These are phyloP conservation scores for Muscina levida DNA, from an alignment of 2,888 invertebrate genomes.

Conservation along the genomic window DNA sequence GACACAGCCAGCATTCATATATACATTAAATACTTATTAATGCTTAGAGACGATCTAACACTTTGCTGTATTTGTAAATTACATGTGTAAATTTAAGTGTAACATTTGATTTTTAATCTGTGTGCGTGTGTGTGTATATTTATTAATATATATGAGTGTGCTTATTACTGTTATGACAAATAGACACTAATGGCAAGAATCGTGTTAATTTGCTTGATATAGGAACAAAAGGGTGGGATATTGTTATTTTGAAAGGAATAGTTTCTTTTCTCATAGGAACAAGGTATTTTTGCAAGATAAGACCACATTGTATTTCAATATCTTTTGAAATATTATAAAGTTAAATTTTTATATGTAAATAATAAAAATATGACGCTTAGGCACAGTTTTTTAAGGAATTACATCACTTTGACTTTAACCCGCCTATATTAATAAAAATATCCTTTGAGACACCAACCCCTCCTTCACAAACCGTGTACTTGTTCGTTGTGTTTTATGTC, in stretches of 20 bases:
- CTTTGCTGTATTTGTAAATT: neutral
- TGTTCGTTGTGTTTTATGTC: neutral
- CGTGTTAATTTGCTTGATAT: no score
- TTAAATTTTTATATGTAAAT: no score
- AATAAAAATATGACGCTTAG: no score
- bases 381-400: no score
- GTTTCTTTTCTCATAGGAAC: neutral
- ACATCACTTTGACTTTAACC: no score
- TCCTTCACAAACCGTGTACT: no score
- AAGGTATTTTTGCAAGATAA: neutral
- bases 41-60: neutral
- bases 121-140: constrained; percentile 10
- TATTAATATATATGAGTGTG: neutral
- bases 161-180: neutral
- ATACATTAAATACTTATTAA: neutral
- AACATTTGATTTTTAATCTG: neutral
- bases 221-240: no score
- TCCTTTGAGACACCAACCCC: no score
- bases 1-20: neutral
- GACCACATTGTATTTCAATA: no score
- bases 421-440: no score
- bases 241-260: neutral
- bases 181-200: neutral
- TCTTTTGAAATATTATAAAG: no score
- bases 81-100: constrained; percentile 1